A percentile compares a stretch with the other conserved stretches of the same genome.
phyloP scores from a whole-genome alignment of 2,113 vertebrate genomes.

The Lycocorax pyrrhopterus region DNA sequence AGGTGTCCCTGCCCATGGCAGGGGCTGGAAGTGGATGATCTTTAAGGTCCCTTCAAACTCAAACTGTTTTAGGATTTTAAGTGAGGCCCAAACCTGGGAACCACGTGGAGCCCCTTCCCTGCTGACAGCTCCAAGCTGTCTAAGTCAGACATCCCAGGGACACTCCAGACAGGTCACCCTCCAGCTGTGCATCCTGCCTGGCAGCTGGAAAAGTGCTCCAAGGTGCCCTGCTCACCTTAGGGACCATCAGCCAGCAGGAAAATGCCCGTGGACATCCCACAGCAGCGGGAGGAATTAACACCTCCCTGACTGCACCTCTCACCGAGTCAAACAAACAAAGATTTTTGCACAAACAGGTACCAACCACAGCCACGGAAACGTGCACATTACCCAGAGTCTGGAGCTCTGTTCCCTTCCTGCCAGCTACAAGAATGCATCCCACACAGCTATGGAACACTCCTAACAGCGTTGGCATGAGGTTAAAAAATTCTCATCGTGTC shows the following conservation, averaged over 20 bases:
- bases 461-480: neutral
- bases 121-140: neutral
- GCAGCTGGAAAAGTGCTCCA: neutral
- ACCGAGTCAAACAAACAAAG: neutral
- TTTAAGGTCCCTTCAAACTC: neutral
- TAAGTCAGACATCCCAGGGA: neutral
- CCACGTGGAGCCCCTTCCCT: neutral
- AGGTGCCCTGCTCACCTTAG: rapidly evolving
- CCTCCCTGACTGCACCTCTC: neutral
- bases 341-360: neutral
- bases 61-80: neutral
- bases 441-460: neutral
- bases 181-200: neutral
- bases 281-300: neutral
- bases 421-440: neutral
- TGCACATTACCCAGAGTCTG: neutral
- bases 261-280: neutral
- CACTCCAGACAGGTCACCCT: neutral
- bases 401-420: neutral
- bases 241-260: neutral
- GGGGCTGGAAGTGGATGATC: rapidly evolving
- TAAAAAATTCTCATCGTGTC: neutral
- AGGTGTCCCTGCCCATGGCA: neutral
- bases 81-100: neutral
- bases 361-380: neutral